Base-by-base conservation (phyloP, 1,140 invertebrate species). In the Caenorhabditis briggsae region DNA sequence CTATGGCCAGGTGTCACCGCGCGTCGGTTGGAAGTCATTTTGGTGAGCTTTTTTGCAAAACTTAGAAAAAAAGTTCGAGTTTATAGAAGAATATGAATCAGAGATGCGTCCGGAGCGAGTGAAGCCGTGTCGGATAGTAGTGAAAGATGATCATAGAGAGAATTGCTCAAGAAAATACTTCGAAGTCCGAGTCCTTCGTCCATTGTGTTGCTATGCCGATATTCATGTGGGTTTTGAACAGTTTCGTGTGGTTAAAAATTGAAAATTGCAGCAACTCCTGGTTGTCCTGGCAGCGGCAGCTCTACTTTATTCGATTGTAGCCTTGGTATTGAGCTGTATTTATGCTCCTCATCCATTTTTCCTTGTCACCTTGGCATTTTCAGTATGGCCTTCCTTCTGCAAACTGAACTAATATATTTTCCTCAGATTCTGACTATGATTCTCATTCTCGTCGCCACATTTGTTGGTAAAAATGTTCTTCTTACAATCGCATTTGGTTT, bases 161-260 rank as follows among this genome's bases (percentile, higher is more conserved):
- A 11, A 6, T 70, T 70, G 18, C 65, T 46, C 70, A 7, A 23
- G 23, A 14, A 8, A 14, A 50, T 50, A 11, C n/a, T 78, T 20
- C n/a, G 11, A 50, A 78, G 70, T 78, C 8, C 6, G 9, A 74
- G 25, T 65, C 8, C 14, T 50, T n/a, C 70, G 70, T 78, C 70
- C 70, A 50, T 23, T 78, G 8, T 78, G 70, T 23, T 78, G 70
- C 14, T 78, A 78, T 50, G 70, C 70, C 20, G 70, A 78, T 50
- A 50, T 18, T 12, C 70, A 78, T 78, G 70, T 78, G 18, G 46
- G 33, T 20, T 5, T 12, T 12, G 41, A 50, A 20, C 12, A 43
- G 3, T 11, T 46, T 23, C n/a, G n/a, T 50, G 20, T 12, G 1
- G 11, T 2, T 14, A 2, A 18, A 50, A 78, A 78, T 50, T 41